Conservation (phyloP, 2,797 vertebrate genomes). For the Ptychobarbus kaznakovi region DNA sequence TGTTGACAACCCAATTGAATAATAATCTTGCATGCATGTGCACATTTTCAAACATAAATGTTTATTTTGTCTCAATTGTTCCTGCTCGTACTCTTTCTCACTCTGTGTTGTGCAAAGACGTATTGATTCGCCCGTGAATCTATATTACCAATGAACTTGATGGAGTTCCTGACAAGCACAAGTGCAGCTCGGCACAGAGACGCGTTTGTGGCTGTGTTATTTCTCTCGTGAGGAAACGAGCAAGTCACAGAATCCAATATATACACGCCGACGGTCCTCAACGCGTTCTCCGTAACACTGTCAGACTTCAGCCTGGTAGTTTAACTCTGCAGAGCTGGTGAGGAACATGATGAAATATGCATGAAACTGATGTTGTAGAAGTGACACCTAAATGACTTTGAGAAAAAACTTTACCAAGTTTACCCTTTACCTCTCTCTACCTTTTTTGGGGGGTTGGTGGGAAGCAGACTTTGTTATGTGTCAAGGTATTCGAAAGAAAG, state of each 20-base stretch:
- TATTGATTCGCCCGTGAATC: slow-evolving; percentile 43
- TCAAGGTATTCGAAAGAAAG: slow-evolving; percentile 56
- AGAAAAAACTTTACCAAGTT: slow-evolving; percentile 43
- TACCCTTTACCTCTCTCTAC: slow-evolving; percentile 34
- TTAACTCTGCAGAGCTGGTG: slow-evolving; percentile 40
- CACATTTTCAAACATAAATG: slow-evolving; percentile 51
- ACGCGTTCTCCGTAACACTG: background rate
- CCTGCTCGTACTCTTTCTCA: background rate
- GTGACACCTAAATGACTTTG: slow-evolving; percentile 64
- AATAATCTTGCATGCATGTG: slow-evolving; percentile 47
- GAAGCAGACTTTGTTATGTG: slow-evolving; percentile 55
- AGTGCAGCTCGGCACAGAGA: slow-evolving; percentile 36
- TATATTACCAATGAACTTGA: slow-evolving; percentile 53
- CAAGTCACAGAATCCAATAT: slow-evolving; percentile 41
- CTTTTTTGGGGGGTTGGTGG: slow-evolving; percentile 1
- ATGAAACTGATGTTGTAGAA: slow-evolving; percentile 58
- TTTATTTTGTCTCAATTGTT: slow-evolving; percentile 50
- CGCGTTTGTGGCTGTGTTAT: slow-evolving; percentile 30
- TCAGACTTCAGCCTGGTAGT: slow-evolving; percentile 33
- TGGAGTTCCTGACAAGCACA: slow-evolving; percentile 49
- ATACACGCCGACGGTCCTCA: slow-evolving; percentile 4
- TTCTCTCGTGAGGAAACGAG: slow-evolving; percentile 43
- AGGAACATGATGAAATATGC: slow-evolving; percentile 61
- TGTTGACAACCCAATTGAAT: slow-evolving; percentile 43
- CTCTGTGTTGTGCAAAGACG: slow-evolving; percentile 38